Conservation (phyloP, 2,888 invertebrate genomes). For the Hirtodrosophila histrioides region DNA sequence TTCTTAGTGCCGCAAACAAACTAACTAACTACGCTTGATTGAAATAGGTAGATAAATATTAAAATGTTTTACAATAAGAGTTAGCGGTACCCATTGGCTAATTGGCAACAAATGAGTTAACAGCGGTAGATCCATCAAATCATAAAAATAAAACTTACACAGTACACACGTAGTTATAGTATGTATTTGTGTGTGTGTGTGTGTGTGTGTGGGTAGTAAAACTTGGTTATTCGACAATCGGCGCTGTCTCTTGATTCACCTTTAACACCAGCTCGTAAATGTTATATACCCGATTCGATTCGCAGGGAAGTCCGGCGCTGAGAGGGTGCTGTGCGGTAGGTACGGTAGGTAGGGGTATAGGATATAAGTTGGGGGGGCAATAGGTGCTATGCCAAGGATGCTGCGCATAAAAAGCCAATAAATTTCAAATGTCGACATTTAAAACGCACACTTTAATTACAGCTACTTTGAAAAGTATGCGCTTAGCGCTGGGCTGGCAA, state of each 20-base stretch:
- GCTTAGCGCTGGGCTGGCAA: conserved; percentile 27
- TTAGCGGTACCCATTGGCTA: neutral
- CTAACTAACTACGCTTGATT: too few species aligned
- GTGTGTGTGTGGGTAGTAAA: conserved; percentile 1
- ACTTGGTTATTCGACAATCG: conserved; percentile 13
- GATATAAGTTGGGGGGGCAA: neutral
- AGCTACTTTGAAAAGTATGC: conserved; percentile 55
- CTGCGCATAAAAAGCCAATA: conserved; percentile 73
- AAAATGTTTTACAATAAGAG: neutral
- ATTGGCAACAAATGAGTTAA: neutral
- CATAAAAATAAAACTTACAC: conserved; percentile 7
- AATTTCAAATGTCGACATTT: conserved; percentile 76
- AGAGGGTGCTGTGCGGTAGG: conserved; percentile 3
- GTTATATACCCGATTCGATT: conserved; percentile 1
- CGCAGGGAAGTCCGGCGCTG: too few species aligned
- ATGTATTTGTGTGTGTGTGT: too few species aligned
- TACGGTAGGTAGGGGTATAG: neutral
- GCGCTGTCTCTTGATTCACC: conserved; percentile 6
- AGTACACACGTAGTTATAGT: neutral
- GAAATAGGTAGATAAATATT: too few species aligned
- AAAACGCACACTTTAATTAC: conserved; percentile 79
- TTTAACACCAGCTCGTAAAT: conserved; percentile 15
- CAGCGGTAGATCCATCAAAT: conserved; percentile 8
- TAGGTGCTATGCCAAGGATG: conserved; percentile 36
- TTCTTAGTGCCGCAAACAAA: too few species aligned